Base-by-base conservation (phyloP, 2,888 invertebrate species). In the Phortica okadai region DNA sequence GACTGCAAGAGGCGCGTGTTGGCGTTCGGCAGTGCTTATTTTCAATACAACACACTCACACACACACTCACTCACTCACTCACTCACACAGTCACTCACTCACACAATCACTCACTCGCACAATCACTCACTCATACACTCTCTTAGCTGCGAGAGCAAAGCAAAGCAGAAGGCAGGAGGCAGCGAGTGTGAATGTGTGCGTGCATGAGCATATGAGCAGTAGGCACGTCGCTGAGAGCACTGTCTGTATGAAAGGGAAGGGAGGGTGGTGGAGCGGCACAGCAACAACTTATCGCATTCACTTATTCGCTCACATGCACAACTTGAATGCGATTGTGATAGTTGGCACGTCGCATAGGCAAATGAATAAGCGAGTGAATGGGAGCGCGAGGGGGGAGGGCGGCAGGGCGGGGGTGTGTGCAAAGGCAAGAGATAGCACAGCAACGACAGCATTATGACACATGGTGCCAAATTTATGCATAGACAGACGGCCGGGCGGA, bases 391-490 rank as follows among this genome's bases (percentile, higher is more conserved):
- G n/a, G 0, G 33, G 75, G 77, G 8, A n/a, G 59, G 10, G 10
- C 58, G 14, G 21, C 14, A 44, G 33, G 73, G 50, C 50, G 33
- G 76, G 74, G 59, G 56, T 2, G 14, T 11, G 74, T n/a, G 67
- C 25, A 74, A 6, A 10, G 41, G 58, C 14, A 16, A 21, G 21
- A 21, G 21, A 21, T 21, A 73, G 33, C 33, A 59, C 56, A 44
- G 75, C 73, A 59, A 70, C 76, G 58, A 66, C 78, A 70, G 73
- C 77, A 80, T 81, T 83, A 83, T 83, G 83, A 83, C 82, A 83
- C 80, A 77, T 76, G 81, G 76, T 82, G 82, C 83, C 82, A 83
- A 83, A 82, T 79, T 81, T 80, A 77, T 80, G 80, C 78, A 80
- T n/a, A 64, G 50, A 75, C 16, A 58, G 25, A 21, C 4, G 54